A percentile compares a stretch with the other conserved stretches of the same genome.
Evolutionary conservation across 2,888 invertebrate species (phyloP).

Genomic region (Mamestra brassicae): DNA sequence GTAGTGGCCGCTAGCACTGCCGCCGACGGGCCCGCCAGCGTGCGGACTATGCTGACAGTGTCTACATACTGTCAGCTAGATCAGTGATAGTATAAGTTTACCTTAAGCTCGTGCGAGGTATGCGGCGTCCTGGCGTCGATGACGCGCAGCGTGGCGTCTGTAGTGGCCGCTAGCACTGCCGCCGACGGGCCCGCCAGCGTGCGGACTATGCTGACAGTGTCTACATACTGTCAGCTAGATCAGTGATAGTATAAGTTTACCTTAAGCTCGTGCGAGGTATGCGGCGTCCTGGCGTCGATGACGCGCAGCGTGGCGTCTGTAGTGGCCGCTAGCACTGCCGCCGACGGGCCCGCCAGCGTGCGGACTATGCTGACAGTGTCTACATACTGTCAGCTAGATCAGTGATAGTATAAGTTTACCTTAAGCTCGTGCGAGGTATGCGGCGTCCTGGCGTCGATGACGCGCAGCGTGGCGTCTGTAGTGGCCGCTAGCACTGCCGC

Average conservation of each 20-base stretch:
- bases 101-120: slow-evolving; percentile 96
- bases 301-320: slow-evolving; percentile 97
- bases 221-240: too few relatives aligned
- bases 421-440: slow-evolving; percentile 96
- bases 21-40: slow-evolving; percentile 95
- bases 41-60: slow-evolving; percentile 96
- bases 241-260: background rate
- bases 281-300: slow-evolving; percentile 95
- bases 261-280: slow-evolving; percentile 96
- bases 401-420: slow-evolving; percentile 54
- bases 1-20: slow-evolving; percentile 96
- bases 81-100: background rate
- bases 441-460: slow-evolving; percentile 96
- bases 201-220: slow-evolving; percentile 96
- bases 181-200: slow-evolving; percentile 95
- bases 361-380: slow-evolving; percentile 96
- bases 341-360: slow-evolving; percentile 95
- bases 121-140: slow-evolving; percentile 96
- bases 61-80: too few relatives aligned
- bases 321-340: slow-evolving; percentile 95
- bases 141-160: slow-evolving; percentile 96
- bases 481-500: slow-evolving; percentile 96
- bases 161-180: slow-evolving; percentile 95
- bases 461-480: slow-evolving; percentile 96
- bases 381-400: too few relatives aligned